Conservation (phyloP, 2,113 vertebrate genomes). For the Todiramphus chloris region DNA sequence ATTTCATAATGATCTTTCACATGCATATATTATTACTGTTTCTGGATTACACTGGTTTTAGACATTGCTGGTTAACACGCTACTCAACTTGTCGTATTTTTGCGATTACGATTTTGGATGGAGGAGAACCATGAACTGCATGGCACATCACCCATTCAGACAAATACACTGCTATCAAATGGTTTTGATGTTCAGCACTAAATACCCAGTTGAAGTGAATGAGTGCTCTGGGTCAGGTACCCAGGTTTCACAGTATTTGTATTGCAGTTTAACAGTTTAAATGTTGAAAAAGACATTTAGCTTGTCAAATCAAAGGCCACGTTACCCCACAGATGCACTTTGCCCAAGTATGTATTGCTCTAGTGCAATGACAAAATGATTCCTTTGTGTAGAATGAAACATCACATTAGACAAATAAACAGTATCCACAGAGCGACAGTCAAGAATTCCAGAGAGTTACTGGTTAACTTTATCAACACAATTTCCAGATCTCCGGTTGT, state of each 20-base stretch:
- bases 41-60: neutral
- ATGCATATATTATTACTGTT: neutral
- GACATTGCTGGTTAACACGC: neutral
- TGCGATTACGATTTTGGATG: neutral
- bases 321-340: neutral
- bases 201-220: neutral
- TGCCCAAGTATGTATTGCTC: neutral
- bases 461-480: neutral
- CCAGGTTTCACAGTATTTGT: neutral
- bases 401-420: neutral
- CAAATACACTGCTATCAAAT: neutral
- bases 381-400: neutral
- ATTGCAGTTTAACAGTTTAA: neutral
- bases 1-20: neutral
- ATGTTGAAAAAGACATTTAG: neutral
- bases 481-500: neutral
- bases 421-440: neutral
- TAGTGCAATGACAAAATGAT: neutral
- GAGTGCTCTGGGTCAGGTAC: neutral
- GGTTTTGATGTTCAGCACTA: neutral
- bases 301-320: neutral
- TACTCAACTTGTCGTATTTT: neutral
- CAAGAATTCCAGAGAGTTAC: neutral
- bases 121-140: neutral
- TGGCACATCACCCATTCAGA: neutral